Percentiles rank a stretch among this genome's conserved stretches.
These are phyloP conservation scores for Onychomys torridus DNA, from an alignment of 2,797 vertebrate species.

Conservation along the genomic window DNA sequence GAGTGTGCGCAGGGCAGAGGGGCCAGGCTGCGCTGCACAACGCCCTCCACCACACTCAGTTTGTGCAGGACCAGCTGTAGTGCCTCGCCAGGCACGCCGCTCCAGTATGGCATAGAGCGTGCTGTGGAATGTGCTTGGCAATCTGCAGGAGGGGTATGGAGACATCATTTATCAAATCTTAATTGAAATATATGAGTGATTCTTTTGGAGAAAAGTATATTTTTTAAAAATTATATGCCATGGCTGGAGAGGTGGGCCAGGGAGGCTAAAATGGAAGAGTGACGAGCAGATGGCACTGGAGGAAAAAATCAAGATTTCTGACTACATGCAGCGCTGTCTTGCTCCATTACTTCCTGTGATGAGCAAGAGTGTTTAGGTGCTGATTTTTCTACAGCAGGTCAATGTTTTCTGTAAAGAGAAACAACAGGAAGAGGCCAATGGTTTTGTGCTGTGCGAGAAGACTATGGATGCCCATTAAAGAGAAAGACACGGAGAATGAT, in stretches of 20 bases:
- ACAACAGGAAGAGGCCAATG: constrained; percentile 71
- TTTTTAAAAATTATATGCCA: not conserved
- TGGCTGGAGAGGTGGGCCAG: not conserved
- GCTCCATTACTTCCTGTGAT: constrained; percentile 74
- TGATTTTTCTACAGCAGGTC: constrained; percentile 70
- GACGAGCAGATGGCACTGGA: not conserved
- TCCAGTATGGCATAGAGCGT: not conserved
- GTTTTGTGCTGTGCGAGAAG: constrained; percentile 67
- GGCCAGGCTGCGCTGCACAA: not conserved
- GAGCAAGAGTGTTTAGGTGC: constrained; percentile 47
- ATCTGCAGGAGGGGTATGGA: not conserved
- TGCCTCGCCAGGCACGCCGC: not conserved
- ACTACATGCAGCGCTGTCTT: constrained; percentile 28
- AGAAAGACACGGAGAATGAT: constrained; percentile 63
- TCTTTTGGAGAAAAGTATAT: not conserved
- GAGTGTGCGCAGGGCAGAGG: not conserved
- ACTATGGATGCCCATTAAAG: constrained; percentile 56
- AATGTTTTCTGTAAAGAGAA: constrained; percentile 74
- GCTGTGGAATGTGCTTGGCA: not conserved
- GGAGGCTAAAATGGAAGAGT: not conserved
- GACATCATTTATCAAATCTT: not conserved
- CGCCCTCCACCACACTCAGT: not conserved
- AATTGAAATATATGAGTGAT: constrained; percentile 32
- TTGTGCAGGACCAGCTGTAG: not conserved
- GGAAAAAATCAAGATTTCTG: constrained; percentile 48